These are phyloP conservation scores for Nymphalis urticae DNA, from an alignment of 2,888 invertebrate genomes.

Conservation along the genomic window DNA sequence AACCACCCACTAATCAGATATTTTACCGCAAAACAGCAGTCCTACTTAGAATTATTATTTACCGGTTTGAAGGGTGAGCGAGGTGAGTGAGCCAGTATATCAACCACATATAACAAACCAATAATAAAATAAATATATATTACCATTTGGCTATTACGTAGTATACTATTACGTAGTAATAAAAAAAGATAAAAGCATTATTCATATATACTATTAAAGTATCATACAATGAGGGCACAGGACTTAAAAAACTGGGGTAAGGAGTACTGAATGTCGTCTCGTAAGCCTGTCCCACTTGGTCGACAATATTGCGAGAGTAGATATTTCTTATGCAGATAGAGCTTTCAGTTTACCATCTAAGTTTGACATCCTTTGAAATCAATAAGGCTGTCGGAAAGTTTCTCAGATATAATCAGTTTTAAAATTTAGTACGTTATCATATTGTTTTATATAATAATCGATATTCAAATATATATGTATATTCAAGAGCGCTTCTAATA, in stretches of 20 bases:
- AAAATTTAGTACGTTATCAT: background rate
- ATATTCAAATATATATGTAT: background rate
- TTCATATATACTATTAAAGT: background rate
- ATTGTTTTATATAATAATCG: too few species aligned
- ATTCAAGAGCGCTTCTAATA: background rate
- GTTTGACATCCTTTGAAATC: background rate
- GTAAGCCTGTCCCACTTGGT: background rate
- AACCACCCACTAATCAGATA: too few species aligned
- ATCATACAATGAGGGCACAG: background rate
- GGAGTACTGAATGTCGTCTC: background rate
- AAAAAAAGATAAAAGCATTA: too few species aligned
- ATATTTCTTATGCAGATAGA: background rate
- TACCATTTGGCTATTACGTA: too few species aligned
- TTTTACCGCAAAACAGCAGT: too few species aligned
- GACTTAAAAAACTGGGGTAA: constrained; percentile 8
- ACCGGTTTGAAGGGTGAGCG: too few species aligned
- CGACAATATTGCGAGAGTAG: constrained; percentile 10
- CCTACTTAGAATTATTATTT: too few species aligned
- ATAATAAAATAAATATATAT: too few species aligned
- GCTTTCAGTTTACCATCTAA: constrained; percentile 1
- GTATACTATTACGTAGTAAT: background rate
- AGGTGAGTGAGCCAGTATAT: too few species aligned
- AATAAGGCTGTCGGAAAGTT: background rate
- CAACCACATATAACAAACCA: too few species aligned
- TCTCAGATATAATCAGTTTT: background rate